Conservation (phyloP, 2,113 vertebrate species). For the Chionomys nivalis region DNA sequence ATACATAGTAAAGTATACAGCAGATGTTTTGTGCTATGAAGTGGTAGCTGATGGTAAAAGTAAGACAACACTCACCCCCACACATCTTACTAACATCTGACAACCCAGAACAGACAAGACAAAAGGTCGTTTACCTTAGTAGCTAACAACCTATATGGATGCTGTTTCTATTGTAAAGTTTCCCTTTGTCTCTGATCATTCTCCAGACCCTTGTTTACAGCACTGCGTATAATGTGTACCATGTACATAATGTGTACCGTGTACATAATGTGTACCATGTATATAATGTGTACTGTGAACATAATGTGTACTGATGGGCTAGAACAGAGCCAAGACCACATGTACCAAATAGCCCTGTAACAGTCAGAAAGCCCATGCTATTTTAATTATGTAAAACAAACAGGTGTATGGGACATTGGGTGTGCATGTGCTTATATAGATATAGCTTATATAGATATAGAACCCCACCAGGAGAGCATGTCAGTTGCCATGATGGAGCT, state of each 20-base stretch:
- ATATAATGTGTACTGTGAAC: too few species aligned
- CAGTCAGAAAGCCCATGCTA: not conserved
- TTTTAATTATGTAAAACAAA: not conserved
- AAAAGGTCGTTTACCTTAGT: constrained; percentile 74
- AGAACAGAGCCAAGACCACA: constrained; percentile 8
- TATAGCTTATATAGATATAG: not conserved
- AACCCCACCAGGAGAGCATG: not conserved
- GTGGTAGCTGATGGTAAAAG: not conserved
- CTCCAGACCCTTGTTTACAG: constrained; percentile 72
- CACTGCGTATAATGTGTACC: not conserved
- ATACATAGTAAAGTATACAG: not conserved
- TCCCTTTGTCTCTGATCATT: constrained; percentile 80
- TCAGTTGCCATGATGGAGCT: not conserved
- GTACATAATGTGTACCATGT: constrained; percentile 23
- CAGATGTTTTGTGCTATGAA: not conserved
- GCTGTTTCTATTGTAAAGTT: constrained; percentile 81
- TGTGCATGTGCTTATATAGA: not conserved
- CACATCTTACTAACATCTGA: not conserved
- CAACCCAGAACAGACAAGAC: constrained; percentile 59
- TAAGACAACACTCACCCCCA: not conserved
- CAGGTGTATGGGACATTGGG: not conserved
- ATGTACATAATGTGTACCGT: constrained; percentile 44
- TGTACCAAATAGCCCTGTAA: not conserved
- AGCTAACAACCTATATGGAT: constrained; percentile 76
- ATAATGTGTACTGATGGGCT: constrained; percentile 50